Base-by-base conservation (phyloP, 2,888 invertebrate species). In the Polyommatus iphigenia region DNA sequence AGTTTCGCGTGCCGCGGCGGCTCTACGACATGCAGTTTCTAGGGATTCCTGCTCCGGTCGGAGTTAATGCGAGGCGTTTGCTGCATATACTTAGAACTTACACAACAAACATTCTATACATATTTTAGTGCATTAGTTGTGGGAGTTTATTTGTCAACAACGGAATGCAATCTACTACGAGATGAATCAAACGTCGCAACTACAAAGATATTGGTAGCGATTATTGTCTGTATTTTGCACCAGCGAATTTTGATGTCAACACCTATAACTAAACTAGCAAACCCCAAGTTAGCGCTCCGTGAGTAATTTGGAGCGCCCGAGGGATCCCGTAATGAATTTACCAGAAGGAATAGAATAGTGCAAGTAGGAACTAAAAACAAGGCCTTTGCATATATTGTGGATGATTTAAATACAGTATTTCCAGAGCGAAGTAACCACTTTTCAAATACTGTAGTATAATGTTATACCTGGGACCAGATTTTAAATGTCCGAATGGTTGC, bases 1-100 rank as follows among this genome's bases (percentile, higher is more conserved):
- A 89, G 84, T 79, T 78, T 82, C 57, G 36, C 71, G 71, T 62
- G 24, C 57, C 71, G 13, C 32, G 54, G 29, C 46, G 73, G 41
- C 75, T 54, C 54, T 75, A 13, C 50, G 2, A 20, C 20, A 50
- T 73, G 73, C 73, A 54, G 75, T 75, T 54, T 75, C 50, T 54
- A 75, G 75, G 75, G 75, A 75, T 50, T 54, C 24, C 24, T 20
- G 46, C 46, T 29, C 13, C 18, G 75, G 67, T 32, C 15, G 67
- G 67, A 54, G 75, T 54, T 54, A 75, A 20, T 46, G 73, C 75
- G 75, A 29, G 50, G 73, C 46, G 75, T 54, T 75, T 54, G 29
- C 75, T 72, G 41, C 72, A 41, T 29, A 50, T 54, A 75, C 75
- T 50, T 41, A 10, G 13, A 36, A 72, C 36, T 72, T 36, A 41